phyloP scores from a whole-genome alignment of 2,888 invertebrate genomes.

The Aleiodes alternator region DNA sequence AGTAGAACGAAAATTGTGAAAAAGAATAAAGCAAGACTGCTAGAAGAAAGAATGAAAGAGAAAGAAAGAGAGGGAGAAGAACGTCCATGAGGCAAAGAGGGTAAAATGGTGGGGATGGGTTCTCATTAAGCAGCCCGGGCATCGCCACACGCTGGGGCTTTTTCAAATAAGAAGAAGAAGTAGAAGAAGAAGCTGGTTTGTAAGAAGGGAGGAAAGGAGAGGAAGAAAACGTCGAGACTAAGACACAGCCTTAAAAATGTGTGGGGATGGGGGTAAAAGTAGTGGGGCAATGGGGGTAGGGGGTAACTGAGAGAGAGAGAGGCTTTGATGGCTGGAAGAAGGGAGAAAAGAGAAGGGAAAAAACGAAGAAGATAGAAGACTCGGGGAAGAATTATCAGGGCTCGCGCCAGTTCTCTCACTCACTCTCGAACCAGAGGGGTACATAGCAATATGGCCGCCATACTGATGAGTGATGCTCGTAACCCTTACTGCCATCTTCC shows the following conservation, averaged over 20 bases:
- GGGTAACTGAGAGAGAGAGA: conserved; percentile 45
- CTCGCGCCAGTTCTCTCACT: conserved; percentile 61
- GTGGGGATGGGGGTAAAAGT: conserved; percentile 1
- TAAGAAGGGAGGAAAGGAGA: conserved; percentile 64
- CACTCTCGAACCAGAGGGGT: conserved; percentile 51
- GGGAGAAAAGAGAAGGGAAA: conserved; percentile 46
- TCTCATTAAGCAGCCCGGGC: conserved; percentile 76
- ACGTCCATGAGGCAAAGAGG: conserved; percentile 43
- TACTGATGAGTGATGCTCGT: conserved; percentile 74
- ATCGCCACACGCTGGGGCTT: conserved; percentile 64
- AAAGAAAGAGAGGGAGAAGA: conserved; percentile 36
- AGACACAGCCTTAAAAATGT: conserved; percentile 49
- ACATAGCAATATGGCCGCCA: conserved; percentile 73
- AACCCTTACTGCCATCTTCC: conserved; percentile 70
- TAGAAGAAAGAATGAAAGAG: conserved; percentile 27
- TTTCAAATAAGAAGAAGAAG: conserved; percentile 59
- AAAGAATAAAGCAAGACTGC: conserved; percentile 24
- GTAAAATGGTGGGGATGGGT: conserved; percentile 67
- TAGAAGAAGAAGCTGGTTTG: conserved; percentile 46
- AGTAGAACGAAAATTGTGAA: conserved; percentile 10
- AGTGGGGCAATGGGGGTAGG: conserved; percentile 34
- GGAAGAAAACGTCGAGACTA: conserved; percentile 63
- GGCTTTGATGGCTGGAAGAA: conserved; percentile 47
- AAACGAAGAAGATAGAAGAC: conserved; percentile 48
- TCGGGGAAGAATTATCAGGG: conserved; percentile 69